Evolutionary conservation across 2,113 vertebrate species (phyloP).

Genomic region (Sinocyclocheilus grahami): DNA sequence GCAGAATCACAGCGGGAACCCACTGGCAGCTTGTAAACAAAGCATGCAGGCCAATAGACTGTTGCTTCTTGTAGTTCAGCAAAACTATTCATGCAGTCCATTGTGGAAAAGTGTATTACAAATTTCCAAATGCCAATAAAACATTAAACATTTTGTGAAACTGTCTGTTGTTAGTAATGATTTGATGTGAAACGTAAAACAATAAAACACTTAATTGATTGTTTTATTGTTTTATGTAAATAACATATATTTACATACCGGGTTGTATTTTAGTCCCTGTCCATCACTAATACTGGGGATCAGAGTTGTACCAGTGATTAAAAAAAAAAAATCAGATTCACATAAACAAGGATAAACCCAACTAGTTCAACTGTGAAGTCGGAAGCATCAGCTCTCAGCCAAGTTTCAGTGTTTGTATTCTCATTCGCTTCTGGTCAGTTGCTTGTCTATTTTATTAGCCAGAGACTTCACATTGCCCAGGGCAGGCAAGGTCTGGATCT

Average conservation of each 20-base stretch:
- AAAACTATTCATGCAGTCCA: not conserved
- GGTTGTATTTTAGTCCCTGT: too few species aligned
- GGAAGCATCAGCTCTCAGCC: not conserved
- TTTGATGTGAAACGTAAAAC: not conserved
- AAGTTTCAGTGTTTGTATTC: constrained; percentile 23
- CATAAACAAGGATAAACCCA: not conserved
- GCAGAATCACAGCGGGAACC: not conserved
- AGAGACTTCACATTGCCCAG: constrained; percentile 6
- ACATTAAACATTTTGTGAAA: not conserved
- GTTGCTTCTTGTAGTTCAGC: not conserved
- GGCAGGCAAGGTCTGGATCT: constrained; percentile 9
- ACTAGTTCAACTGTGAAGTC: not conserved
- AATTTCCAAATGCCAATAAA: not conserved
- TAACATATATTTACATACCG: too few species aligned
- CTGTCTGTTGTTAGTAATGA: not conserved
- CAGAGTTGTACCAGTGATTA: too few species aligned
- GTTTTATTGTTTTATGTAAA: too few species aligned
- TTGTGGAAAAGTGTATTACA: not conserved
- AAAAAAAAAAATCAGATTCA: not conserved
- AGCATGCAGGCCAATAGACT: not conserved
- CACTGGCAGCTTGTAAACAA: constrained; percentile 6
- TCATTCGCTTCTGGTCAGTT: not conserved
- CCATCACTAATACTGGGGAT: not conserved
- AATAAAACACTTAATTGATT: not conserved
- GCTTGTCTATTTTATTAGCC: constrained; percentile 21